Conservation (phyloP, 2,888 invertebrate genomes). For the Cephus pygmeus region DNA sequence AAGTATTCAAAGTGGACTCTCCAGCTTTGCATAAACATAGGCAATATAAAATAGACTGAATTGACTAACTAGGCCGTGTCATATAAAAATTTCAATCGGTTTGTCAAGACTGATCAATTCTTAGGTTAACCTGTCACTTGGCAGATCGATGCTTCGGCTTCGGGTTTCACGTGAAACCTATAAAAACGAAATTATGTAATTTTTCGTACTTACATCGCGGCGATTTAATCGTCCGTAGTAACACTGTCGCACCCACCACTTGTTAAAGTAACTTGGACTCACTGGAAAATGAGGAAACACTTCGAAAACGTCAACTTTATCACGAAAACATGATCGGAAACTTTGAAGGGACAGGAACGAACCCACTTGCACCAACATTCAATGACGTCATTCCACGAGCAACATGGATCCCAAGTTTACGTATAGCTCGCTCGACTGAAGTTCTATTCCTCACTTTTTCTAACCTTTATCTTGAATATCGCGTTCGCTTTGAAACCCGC, state of each 20-base stretch:
- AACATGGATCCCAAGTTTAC: constrained; percentile 41
- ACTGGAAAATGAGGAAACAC: constrained; percentile 26
- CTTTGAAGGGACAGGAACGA: constrained; percentile 36
- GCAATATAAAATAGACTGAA: not conserved
- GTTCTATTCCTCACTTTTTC: not conserved
- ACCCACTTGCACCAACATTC: constrained; percentile 53
- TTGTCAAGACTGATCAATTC: not conserved
- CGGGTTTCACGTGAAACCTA: constrained; percentile 20
- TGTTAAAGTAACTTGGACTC: constrained; percentile 17
- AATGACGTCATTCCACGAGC: constrained; percentile 55
- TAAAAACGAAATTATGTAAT: constrained; percentile 25
- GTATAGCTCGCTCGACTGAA: not conserved
- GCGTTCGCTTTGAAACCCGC: not conserved
- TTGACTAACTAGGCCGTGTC: not conserved
- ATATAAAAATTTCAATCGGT: not conserved
- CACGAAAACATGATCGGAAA: constrained; percentile 39
- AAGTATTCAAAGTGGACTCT: not conserved
- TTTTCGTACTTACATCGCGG: constrained; percentile 26
- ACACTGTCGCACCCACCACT: constrained; percentile 23
- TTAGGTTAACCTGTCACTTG: constrained; percentile 36
- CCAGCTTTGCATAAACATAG: not conserved
- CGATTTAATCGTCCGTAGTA: not conserved
- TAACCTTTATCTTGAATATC: not conserved
- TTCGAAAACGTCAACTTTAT: constrained; percentile 34
- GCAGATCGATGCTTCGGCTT: constrained; percentile 25